Evolutionary conservation across 2,888 invertebrate genomes (phyloP).

Genomic region (Aporophyla lueneburgensis): DNA sequence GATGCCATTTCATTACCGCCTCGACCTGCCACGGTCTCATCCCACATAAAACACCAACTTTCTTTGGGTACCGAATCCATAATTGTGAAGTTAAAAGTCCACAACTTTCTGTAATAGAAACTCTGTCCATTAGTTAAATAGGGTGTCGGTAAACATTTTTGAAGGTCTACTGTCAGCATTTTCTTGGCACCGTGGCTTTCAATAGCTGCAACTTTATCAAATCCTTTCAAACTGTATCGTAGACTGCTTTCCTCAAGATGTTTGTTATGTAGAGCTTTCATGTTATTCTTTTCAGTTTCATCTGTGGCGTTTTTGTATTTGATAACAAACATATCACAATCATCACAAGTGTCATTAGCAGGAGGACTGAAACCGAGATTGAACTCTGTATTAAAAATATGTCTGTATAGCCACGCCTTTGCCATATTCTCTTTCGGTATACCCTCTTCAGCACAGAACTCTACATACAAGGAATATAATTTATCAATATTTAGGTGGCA

Average conservation of each 20-base stretch:
- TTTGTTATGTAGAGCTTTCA: slow-evolving; percentile 12
- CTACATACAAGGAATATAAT: no score
- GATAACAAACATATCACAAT: background rate
- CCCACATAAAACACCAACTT: slow-evolving; percentile 32
- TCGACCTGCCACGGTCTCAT: slow-evolving; percentile 19
- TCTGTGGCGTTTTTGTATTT: slow-evolving; percentile 5
- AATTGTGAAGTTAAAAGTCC: slow-evolving; percentile 32
- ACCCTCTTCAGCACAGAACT: no score
- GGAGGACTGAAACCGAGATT: slow-evolving; percentile 15
- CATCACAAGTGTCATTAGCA: no score
- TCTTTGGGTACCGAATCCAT: slow-evolving; percentile 19
- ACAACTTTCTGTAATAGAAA: slow-evolving; percentile 22
- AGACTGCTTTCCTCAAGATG: slow-evolving; percentile 10
- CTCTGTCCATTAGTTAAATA: slow-evolving; percentile 6
- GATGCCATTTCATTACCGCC: slow-evolving; percentile 34
- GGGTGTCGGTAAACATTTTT: no score
- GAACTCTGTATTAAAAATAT: slow-evolving; percentile 17
- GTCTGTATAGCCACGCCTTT: slow-evolving; percentile 20
- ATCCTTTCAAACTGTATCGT: slow-evolving; percentile 21
- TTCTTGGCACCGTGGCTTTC: no score
- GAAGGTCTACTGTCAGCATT: no score
- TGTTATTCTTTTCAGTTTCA: slow-evolving; percentile 9
- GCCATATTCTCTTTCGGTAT: background rate
- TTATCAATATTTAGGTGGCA: no score
- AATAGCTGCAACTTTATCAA: background rate